Conservation (phyloP, 2,888 invertebrate species). For the Julus scandinavius region DNA sequence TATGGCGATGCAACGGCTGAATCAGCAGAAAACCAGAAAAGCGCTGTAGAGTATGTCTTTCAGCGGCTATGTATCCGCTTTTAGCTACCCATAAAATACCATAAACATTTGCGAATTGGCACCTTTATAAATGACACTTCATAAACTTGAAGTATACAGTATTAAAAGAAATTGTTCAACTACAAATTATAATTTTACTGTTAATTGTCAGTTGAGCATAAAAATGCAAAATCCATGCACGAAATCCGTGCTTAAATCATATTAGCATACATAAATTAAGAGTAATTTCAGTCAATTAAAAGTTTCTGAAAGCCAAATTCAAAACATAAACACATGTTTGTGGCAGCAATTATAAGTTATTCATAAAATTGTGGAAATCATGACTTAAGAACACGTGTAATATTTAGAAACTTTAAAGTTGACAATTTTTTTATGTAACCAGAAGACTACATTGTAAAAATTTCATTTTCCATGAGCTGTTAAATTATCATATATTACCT, state of each 20-base stretch:
- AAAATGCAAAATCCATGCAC: neutral
- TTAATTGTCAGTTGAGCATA: neutral
- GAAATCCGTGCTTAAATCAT: neutral
- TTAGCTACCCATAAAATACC: constrained; percentile 32
- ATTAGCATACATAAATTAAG: neutral
- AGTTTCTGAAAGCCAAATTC: too few species aligned
- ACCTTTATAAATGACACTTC: neutral
- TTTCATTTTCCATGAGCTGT: too few species aligned
- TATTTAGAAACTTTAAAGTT: too few species aligned
- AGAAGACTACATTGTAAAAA: too few species aligned
- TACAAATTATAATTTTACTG: neutral
- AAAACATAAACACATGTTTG: too few species aligned
- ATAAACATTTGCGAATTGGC: neutral
- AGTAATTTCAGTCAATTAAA: too few species aligned
- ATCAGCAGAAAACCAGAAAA: neutral
- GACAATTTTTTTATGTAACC: too few species aligned
- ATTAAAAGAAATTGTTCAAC: neutral
- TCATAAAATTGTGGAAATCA: too few species aligned
- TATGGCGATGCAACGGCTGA: neutral
- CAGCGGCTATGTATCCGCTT: neutral
- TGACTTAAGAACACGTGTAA: too few species aligned
- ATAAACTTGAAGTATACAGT: neutral
- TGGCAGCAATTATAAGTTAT: too few species aligned
- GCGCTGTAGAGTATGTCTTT: neutral
- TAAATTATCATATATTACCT: too few species aligned